Evolutionary conservation across 2,113 vertebrate genomes (phyloP).

Genomic region (Gasterosteus aculeatus): DNA sequence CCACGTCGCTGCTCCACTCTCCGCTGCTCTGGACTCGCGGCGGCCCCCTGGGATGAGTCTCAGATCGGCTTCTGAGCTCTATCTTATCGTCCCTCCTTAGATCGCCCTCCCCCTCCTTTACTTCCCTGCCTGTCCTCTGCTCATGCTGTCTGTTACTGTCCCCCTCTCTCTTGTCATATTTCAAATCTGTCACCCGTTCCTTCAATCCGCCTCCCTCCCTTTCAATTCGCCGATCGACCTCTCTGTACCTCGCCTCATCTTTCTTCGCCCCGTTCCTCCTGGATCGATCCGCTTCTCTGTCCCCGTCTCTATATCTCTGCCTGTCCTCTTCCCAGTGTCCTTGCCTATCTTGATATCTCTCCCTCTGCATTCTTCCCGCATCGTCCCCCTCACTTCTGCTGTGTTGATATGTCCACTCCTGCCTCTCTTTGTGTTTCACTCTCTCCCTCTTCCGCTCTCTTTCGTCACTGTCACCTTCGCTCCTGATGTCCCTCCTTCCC

Average conservation of each 20-base stretch:
- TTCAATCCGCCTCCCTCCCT: constrained; percentile 12
- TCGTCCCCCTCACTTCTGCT: constrained; percentile 73
- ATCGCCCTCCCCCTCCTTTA: constrained; percentile 36
- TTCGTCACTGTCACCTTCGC: constrained; percentile 74
- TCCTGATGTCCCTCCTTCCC: constrained; percentile 64
- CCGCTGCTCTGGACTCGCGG: constrained; percentile 58
- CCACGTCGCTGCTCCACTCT: constrained; percentile 65
- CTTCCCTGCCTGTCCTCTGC: constrained; percentile 33
- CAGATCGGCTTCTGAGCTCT: constrained; percentile 28
- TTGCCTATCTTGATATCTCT: constrained; percentile 40
- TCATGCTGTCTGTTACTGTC: constrained; percentile 27
- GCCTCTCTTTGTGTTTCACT: constrained; percentile 34
- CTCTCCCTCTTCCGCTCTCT: constrained; percentile 56
- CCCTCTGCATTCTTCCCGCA: constrained; percentile 23
- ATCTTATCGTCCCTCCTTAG: constrained; percentile 16
- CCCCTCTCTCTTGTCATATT: constrained; percentile 36
- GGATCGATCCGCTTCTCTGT: constrained; percentile 23
- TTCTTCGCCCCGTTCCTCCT: constrained; percentile 37
- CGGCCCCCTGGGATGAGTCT: constrained; percentile 11
- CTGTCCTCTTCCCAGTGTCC: constrained; percentile 32
- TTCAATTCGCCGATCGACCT: constrained; percentile 1
- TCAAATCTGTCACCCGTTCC: constrained; percentile 21
- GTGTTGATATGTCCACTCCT: constrained; percentile 45
- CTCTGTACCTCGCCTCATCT: constrained; percentile 21
- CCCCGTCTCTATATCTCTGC: constrained; percentile 29